phyloP scores from a whole-genome alignment of 2,113 vertebrate species.

The Tragelaphus buxtoni region DNA sequence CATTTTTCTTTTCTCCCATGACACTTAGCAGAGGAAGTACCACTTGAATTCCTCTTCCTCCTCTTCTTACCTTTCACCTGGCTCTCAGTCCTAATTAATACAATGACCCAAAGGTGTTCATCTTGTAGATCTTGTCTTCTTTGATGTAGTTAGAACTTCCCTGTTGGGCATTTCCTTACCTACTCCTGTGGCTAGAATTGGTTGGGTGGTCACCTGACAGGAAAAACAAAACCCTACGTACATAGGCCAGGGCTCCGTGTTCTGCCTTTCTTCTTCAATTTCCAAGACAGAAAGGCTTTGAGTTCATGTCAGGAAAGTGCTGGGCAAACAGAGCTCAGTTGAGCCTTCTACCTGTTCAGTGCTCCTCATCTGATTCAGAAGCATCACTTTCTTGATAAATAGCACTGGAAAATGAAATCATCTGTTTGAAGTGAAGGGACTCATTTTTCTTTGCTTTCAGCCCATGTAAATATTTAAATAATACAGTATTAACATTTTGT shows the following conservation, averaged over 20 bases:
- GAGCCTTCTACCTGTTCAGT: constrained; percentile 13
- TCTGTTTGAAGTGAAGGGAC: constrained; percentile 61
- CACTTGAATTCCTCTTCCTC: background rate
- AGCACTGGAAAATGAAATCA: constrained; percentile 55
- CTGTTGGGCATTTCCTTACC: background rate
- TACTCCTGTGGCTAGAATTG: background rate
- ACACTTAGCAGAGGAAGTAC: background rate
- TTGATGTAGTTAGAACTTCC: background rate
- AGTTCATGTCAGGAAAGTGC: background rate
- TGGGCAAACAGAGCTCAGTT: background rate
- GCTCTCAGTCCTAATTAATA: constrained; percentile 1
- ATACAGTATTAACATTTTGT: constrained; percentile 72
- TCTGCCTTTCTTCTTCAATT: background rate
- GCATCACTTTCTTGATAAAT: background rate
- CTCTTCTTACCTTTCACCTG: background rate
- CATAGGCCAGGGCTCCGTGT: background rate
- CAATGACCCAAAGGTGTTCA: constrained; percentile 38
- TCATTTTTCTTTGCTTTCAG: constrained; percentile 64
- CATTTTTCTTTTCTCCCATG: constrained; percentile 9
- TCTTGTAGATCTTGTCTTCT: background rate
- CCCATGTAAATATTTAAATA: constrained; percentile 77
- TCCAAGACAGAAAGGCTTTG: background rate
- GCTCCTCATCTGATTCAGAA: background rate
- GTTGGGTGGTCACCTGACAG: background rate
- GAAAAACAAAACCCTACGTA: background rate